These are phyloP conservation scores for Homarus gammarus DNA, from an alignment of 2,888 invertebrate species.

Conservation along the genomic window DNA sequence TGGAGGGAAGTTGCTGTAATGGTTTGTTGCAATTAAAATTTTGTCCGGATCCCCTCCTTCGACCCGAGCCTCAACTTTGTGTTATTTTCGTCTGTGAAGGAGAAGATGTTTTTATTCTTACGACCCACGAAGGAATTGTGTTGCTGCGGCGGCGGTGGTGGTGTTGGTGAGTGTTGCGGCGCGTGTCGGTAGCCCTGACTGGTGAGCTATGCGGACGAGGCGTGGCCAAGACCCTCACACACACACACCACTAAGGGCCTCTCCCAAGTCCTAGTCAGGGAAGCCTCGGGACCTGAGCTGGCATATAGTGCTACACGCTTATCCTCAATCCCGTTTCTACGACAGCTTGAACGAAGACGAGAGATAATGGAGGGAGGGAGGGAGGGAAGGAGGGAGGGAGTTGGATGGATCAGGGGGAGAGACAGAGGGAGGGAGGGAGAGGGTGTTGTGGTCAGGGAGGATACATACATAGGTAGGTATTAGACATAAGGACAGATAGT, in stretches of 20 bases:
- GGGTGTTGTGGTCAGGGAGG: neutral
- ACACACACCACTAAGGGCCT: too few species aligned
- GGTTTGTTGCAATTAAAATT: conserved; percentile 60
- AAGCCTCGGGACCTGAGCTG: neutral
- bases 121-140: too few species aligned
- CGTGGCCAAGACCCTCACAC: too few species aligned
- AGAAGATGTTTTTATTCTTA: too few species aligned
- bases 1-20: conserved; percentile 48
- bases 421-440: neutral
- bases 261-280: too few species aligned
- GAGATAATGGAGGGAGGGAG: neutral
- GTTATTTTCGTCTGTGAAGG: too few species aligned
- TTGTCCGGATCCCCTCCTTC: conserved; percentile 1
- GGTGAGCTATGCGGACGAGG: too few species aligned
- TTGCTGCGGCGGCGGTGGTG: too few species aligned
- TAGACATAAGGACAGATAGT: too few species aligned
- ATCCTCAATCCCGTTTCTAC: neutral
- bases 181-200: too few species aligned
- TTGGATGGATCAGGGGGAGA: neutral
- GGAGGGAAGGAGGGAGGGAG: neutral
- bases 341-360: neutral
- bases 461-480: too few species aligned
- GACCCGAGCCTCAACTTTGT: neutral
- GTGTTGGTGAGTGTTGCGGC: too few species aligned
- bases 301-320: neutral